Evolutionary conservation across 2,797 vertebrate species (phyloP).

Genomic region (Kryptopterus vitreolus): DNA sequence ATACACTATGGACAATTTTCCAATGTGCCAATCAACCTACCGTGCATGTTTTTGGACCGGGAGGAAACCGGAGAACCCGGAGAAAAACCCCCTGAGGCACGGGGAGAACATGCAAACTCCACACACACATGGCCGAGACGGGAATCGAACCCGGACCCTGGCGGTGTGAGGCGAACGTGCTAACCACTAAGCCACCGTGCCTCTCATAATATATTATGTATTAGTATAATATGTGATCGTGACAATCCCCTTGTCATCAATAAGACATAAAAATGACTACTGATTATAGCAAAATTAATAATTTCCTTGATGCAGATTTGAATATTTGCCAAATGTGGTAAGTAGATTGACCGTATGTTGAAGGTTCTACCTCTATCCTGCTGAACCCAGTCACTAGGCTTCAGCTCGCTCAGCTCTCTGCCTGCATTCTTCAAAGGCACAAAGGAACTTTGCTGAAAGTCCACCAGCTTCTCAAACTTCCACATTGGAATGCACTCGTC

Average conservation of each 20-base stretch:
- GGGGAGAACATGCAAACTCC: too few relatives aligned
- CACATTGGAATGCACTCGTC: slow-evolving; percentile 87
- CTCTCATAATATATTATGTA: too few relatives aligned
- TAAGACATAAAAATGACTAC: not conserved
- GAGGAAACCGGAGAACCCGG: too few relatives aligned
- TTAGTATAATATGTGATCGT: not conserved
- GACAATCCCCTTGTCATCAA: not conserved
- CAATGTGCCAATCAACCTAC: too few relatives aligned
- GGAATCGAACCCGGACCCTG: too few relatives aligned
- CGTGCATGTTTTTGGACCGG: too few relatives aligned
- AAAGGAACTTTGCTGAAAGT: slow-evolving; percentile 63
- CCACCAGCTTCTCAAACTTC: slow-evolving; percentile 81
- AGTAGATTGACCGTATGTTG: not conserved
- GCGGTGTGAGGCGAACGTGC: too few relatives aligned
- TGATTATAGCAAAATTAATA: not conserved
- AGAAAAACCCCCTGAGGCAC: too few relatives aligned
- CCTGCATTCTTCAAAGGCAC: slow-evolving; percentile 71
- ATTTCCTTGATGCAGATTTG: not conserved
- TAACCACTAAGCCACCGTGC: too few relatives aligned
- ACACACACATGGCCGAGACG: too few relatives aligned
- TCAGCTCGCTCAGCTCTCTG: slow-evolving; percentile 69
- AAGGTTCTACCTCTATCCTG: slow-evolving; percentile 81
- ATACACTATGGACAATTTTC: too few relatives aligned
- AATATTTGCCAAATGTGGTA: not conserved
- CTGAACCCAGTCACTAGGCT: slow-evolving; percentile 87